Conservation (phyloP, 1,140 invertebrate genomes). For the Lysiphlebus fabarum region DNA sequence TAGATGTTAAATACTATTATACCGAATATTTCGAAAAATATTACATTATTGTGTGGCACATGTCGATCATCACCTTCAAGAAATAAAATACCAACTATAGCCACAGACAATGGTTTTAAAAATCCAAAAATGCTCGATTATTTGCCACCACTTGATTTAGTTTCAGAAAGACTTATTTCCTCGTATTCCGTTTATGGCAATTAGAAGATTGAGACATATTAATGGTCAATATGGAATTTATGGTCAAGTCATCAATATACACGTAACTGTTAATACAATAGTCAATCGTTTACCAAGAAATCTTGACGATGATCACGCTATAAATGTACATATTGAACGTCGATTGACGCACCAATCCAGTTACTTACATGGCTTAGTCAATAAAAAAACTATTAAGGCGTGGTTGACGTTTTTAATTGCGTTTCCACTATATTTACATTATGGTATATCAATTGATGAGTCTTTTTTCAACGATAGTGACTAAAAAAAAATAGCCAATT, state of each 20-base stretch:
- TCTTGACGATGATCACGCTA: conserved; percentile 11
- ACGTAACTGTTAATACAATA: conserved; percentile 14
- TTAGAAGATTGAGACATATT: conserved; percentile 11
- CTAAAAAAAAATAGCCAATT: neutral
- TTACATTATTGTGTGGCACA: too few species aligned
- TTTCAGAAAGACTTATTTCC: conserved; percentile 16
- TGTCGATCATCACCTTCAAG: too few species aligned
- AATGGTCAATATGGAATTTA: conserved; percentile 12
- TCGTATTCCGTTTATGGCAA: conserved; percentile 17
- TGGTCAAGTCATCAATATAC: conserved; percentile 19
- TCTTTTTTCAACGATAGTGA: too few species aligned
- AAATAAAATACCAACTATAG: too few species aligned
- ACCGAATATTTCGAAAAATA: too few species aligned
- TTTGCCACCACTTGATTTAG: too few species aligned
- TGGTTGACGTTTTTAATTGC: neutral
- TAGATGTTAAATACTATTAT: too few species aligned
- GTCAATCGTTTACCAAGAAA: conserved; percentile 4
- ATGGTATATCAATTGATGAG: neutral
- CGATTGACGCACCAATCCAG: conserved; percentile 2
- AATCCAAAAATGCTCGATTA: too few species aligned
- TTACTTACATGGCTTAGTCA: conserved; percentile 13
- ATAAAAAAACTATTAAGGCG: conserved; percentile 4
- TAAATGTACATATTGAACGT: conserved; percentile 15
- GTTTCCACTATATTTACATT: conserved; percentile 4
- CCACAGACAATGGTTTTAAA: too few species aligned